A percentile compares a stretch with the other conserved stretches of the same genome.
These are phyloP conservation scores for Luperina testacea DNA, from an alignment of 2,888 invertebrate genomes.

Conservation along the genomic window DNA sequence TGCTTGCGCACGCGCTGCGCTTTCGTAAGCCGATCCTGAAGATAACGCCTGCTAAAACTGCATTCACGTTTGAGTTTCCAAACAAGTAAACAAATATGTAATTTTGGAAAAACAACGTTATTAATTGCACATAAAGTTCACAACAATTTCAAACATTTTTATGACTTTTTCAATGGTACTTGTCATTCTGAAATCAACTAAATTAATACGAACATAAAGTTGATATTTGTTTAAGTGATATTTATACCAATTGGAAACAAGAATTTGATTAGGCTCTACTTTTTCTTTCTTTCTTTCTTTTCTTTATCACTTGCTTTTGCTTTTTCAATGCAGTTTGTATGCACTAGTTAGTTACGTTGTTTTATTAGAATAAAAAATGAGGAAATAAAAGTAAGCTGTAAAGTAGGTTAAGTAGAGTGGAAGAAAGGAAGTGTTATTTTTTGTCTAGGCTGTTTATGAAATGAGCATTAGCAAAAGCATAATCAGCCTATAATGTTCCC, in stretches of 20 bases:
- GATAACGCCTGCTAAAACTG: slow-evolving; percentile 74
- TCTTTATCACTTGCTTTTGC: slow-evolving; percentile 50
- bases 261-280: slow-evolving; percentile 12
- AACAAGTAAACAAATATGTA: background rate
- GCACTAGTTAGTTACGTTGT: slow-evolving; percentile 26
- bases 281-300: no score
- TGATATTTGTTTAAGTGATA: background rate
- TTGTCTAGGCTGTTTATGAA: background rate
- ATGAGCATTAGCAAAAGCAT: no score
- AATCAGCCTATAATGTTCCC: no score
- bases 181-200: background rate
- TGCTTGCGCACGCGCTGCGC: slow-evolving; percentile 79
- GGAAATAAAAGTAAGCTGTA: background rate
- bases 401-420: background rate
- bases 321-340: slow-evolving; percentile 51
- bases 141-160: background rate
- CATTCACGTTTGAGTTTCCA: background rate
- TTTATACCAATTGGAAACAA: background rate
- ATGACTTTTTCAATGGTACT: background rate
- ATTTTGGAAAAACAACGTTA: background rate
- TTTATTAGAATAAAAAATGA: background rate
- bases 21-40: slow-evolving; percentile 85
- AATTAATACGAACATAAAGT: rapidly evolving
- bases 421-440: background rate
- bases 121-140: background rate